Conservation (phyloP, 2,888 invertebrate genomes). For the Nemurella pictetii region DNA sequence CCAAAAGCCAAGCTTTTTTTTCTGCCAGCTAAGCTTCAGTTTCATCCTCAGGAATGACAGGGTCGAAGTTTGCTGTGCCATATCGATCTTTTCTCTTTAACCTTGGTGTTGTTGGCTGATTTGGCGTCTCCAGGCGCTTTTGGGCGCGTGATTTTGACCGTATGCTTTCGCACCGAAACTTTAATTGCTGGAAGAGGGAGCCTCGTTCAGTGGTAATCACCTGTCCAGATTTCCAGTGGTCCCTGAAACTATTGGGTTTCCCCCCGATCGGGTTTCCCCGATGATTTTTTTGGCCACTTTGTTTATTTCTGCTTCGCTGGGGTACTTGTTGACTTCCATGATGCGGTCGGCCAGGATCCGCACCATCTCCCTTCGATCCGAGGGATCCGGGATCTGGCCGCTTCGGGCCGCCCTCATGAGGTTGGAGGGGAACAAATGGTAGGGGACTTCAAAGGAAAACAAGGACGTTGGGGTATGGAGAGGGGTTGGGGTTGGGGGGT, state of each 20-base stretch:
- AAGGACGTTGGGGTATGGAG: not conserved
- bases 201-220: not conserved
- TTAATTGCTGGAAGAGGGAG: not conserved
- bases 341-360: not conserved
- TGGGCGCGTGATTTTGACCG: not conserved
- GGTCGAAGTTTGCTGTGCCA: not conserved
- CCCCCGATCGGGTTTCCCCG: not conserved
- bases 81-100: not conserved
- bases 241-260: not conserved
- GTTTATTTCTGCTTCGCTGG: not conserved
- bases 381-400: not conserved
- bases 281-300: not conserved
- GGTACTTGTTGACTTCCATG: not conserved
- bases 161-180: not conserved
- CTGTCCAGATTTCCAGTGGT: not conserved
- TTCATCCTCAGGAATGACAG: not conserved
- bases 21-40: not conserved
- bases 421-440: conserved; percentile 4
- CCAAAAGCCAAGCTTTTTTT: not conserved
- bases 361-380: not conserved
- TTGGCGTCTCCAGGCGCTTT: not conserved
- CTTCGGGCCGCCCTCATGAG: not conserved
- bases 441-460: not conserved
- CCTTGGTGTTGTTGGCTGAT: not conserved
- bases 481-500: too few relatives aligned